Percentiles rank a stretch among this genome's conserved stretches.
Conservation (phyloP, 2,888 invertebrate genomes). For the Tachina grossa region DNA sequence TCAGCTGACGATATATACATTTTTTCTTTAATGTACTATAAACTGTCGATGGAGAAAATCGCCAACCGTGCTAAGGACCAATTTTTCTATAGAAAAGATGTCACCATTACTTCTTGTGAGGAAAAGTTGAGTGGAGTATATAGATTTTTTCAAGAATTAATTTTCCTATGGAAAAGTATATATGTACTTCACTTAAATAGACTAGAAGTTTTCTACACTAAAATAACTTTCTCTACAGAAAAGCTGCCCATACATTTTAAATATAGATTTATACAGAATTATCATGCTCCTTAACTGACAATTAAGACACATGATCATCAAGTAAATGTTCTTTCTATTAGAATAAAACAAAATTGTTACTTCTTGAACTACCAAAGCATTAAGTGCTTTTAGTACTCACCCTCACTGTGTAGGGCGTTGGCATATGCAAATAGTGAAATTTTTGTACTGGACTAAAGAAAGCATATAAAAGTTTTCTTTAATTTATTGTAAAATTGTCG, state of each 20-base stretch:
- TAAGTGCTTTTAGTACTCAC: background rate
- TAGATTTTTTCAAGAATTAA: background rate
- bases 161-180: background rate
- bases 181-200: background rate
- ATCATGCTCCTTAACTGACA: background rate
- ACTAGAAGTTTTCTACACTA: background rate
- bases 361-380: background rate
- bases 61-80: too few species aligned
- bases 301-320: slow-evolving; percentile 6
- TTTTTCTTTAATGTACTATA: too few species aligned
- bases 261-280: background rate
- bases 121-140: background rate
- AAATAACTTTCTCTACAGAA: background rate
- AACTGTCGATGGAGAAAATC: too few species aligned
- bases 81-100: slow-evolving; percentile 2
- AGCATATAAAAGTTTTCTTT: too few species aligned
- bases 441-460: too few species aligned
- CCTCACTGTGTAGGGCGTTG: too few species aligned
- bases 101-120: background rate
- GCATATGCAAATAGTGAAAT: too few species aligned
- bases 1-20: too few species aligned
- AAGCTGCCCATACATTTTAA: background rate
- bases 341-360: background rate
- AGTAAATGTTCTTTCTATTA: background rate
- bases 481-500: too few species aligned